Evolutionary conservation across 30 jellyfish, hydroid and myxozoan genomes (phyloP), one percentile per base, ranked within the genome.

Genomic region (Pelagia noctiluca): DNA sequence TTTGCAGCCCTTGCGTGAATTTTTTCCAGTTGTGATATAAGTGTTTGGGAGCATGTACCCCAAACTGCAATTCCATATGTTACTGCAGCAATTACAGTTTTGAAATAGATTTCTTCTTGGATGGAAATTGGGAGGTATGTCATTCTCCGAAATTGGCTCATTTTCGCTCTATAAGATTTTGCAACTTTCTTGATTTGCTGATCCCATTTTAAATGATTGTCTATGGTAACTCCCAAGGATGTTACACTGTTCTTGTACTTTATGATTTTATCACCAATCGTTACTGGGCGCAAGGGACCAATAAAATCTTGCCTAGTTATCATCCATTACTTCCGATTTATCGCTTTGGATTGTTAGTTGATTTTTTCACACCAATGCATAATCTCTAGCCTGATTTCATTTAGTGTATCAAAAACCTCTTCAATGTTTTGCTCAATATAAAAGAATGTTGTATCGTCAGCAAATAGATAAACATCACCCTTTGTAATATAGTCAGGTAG

Each of bases 1-100:
- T 37, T 71, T 71, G 83, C 83, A 35, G 83, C 83, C n/a, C 68
- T 36, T 19, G 83, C 83, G 54, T 71, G 68, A 10, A 37, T 2
- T 22, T 38, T 19, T 42, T 71, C 83, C 4, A 71, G 68, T 2
- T 42, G 66, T 35, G 66, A 18, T n/a, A 71, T 22, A 18, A 22
- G 36, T 12, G 46, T 71, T 47, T 36, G 57, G 61, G 29, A 28
- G 48, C 35, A 73, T 42, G 83, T 71, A 35, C 65, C 48, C 81
- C 81, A 29, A 31, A 42, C 57, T 5, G 16, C 12, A 8, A 42
- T 42, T 16, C 57, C 57, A 5, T 42, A 42, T 42, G 16, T 16
- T 16, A 5, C 57, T 42, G 8, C 57, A 42, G n/a, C n/a, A n/a
- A n/a, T n/a, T n/a, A n/a, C n/a, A n/a, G 78, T 66, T 26, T 66